Conservation (phyloP, 2,888 invertebrate species). For the Yponomeuta sedellus region DNA sequence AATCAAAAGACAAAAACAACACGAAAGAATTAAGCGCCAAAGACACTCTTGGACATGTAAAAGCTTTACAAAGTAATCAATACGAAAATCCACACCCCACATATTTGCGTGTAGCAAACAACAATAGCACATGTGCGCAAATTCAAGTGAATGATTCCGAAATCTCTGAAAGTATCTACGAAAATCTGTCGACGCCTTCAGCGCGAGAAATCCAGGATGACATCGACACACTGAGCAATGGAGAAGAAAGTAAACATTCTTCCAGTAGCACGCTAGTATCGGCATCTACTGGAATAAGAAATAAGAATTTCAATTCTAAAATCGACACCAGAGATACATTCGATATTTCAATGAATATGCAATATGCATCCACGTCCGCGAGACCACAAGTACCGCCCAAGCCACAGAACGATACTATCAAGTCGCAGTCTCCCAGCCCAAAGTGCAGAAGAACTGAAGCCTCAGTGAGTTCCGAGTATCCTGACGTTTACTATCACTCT, state of each 20-base stretch:
- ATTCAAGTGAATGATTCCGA: slow-evolving; percentile 29
- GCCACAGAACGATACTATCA: slow-evolving; percentile 37
- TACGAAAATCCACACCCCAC: slow-evolving; percentile 49
- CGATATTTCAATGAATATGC: not conserved
- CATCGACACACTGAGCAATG: slow-evolving; percentile 33
- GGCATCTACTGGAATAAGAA: slow-evolving; percentile 39
- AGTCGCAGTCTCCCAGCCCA: slow-evolving; percentile 23
- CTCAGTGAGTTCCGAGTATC: slow-evolving; percentile 33
- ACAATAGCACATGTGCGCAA: slow-evolving; percentile 37
- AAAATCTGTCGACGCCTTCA: slow-evolving; percentile 47
- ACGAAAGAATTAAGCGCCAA: slow-evolving; percentile 33
- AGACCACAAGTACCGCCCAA: slow-evolving; percentile 39
- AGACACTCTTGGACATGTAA: not conserved
- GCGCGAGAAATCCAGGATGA: slow-evolving; percentile 32
- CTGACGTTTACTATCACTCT: slow-evolving; percentile 65
- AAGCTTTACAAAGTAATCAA: slow-evolving; percentile 40
- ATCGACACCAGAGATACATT: slow-evolving; percentile 7
- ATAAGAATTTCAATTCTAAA: slow-evolving; percentile 26
- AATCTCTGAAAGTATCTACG: slow-evolving; percentile 53
- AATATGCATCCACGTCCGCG: slow-evolving; percentile 26
- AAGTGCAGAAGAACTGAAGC: not conserved
- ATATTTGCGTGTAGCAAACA: slow-evolving; percentile 2
- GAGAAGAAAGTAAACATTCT: slow-evolving; percentile 48
- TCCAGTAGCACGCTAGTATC: slow-evolving; percentile 64
- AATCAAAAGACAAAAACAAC: slow-evolving; percentile 48